Evolutionary conservation across 2,888 invertebrate species (phyloP).

Genomic region (Pecten maximus): DNA sequence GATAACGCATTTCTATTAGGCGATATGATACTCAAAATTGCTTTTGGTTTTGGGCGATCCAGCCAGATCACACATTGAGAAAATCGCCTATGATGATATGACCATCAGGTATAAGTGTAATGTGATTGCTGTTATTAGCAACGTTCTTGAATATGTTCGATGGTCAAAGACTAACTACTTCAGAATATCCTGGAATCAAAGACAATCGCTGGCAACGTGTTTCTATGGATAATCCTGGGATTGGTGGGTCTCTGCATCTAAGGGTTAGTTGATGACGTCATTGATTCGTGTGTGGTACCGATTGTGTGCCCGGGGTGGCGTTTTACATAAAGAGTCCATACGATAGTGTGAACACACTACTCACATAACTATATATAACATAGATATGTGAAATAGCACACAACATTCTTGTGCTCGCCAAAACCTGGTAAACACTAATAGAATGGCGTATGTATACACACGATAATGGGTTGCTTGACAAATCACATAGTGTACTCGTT

Average conservation of each 20-base stretch:
- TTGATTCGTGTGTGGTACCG: conserved; percentile 9
- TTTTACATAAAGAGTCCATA: background rate
- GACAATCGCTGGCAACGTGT: background rate
- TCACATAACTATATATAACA: conserved; percentile 29
- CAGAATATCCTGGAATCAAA: background rate
- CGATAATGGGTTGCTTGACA: background rate
- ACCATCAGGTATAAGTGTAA: background rate
- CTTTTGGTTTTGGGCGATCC: conserved; percentile 41
- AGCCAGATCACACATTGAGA: conserved; percentile 48
- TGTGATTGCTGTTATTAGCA: background rate
- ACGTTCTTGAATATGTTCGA: background rate
- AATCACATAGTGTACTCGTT: background rate
- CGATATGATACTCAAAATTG: conserved; percentile 44
- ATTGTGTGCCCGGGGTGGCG: conserved; percentile 2
- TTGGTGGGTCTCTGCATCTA: background rate
- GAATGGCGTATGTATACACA: background rate
- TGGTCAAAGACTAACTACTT: background rate
- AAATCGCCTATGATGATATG: conserved; percentile 37
- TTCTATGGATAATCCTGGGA: background rate
- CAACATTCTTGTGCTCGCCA: conserved; percentile 20
- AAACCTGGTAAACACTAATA: background rate
- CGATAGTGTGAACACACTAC: conserved; percentile 2
- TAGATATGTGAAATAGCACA: conserved; percentile 23
- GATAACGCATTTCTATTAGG: conserved; percentile 51
- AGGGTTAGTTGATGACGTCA: conserved; percentile 16